These are phyloP conservation scores for Leucosticte australis DNA, from an alignment of 2,113 vertebrate species.

Conservation along the genomic window DNA sequence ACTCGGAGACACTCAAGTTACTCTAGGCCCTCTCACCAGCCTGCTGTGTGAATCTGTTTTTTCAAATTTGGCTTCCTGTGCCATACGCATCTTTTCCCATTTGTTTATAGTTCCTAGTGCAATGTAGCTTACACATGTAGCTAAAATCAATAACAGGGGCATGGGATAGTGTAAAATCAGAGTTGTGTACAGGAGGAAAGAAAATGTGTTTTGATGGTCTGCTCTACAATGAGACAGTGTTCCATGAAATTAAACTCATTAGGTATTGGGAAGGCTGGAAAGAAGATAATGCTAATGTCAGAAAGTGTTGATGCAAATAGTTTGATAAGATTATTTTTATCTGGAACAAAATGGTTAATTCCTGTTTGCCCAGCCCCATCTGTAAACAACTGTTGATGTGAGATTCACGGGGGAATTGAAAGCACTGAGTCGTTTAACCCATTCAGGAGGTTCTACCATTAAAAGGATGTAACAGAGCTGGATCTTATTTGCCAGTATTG, in stretches of 20 bases:
- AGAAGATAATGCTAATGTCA: not conserved
- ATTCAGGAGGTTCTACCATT: not conserved
- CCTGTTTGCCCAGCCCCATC: not conserved
- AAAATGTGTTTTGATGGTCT: not conserved
- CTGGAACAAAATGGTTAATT: conserved; percentile 12
- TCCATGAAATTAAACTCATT: not conserved
- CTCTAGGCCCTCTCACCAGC: not conserved
- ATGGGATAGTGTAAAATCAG: not conserved
- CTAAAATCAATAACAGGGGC: not conserved
- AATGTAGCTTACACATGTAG: not conserved
- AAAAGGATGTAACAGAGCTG: not conserved
- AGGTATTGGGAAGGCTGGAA: not conserved
- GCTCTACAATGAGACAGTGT: not conserved
- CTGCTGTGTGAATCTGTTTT: not conserved
- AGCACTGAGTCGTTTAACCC: not conserved
- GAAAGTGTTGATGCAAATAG: not conserved
- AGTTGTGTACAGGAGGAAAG: not conserved
- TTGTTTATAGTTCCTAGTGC: not conserved
- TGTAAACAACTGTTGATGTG: not conserved
- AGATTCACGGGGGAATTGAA: not conserved
- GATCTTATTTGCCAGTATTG: not conserved
- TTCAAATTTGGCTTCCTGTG: not conserved
- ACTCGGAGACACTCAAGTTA: not conserved
- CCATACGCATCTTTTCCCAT: not conserved
- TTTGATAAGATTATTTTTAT: not conserved